Base-by-base conservation (phyloP, 2,797 vertebrate species). In the Onychomys leucogaster region DNA sequence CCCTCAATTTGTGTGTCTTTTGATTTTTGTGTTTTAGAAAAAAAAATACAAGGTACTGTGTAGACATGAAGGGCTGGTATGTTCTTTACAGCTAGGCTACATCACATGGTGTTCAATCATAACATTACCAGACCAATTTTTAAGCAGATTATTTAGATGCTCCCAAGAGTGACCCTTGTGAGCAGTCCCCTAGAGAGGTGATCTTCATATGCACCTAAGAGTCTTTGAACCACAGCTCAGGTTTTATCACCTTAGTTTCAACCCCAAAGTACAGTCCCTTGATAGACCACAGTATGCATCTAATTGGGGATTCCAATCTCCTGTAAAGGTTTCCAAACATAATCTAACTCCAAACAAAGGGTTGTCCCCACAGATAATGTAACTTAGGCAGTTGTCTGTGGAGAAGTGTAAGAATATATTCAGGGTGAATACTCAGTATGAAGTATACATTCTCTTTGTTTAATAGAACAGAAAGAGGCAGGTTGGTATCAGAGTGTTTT, bases 11-110 rank as follows among this genome's bases (percentile, higher is more conserved):
- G 88, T 90, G 73, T 23, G 55, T 69, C 82, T 52, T 97, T 97
- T 93, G 92, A 95, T 91, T 94, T 82, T 25, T 73, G 57, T n/a
- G 27, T 89, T 94, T 95, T 46, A 59, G 81, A 78, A 96, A 67
- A 59, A 81, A 78, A 96, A 67, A 43, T 21, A 0, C 23, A 57
- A 49, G 65, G 67, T 43, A 23, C 73, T 61, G 2, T 52, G 61
- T 82, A 86, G 81, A 65, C 80, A 82, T 49, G 32, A 67, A 41
- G n/a, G n/a, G 65, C 8, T 55, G 13, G 37, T 83, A 7, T 71
- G 75, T 23, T 76, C 57, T 86, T 94, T 2, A 0, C 37, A 55
- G 61, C 61, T 69, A 55, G 43, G 75, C n/a, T 85, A 59, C 90
- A 73, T 85, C 88, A 73, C 43, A 19, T 1, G 37, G 80, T 43